Base-by-base conservation (phyloP, 2,113 vertebrate genomes). In the Haemorhous mexicanus region DNA sequence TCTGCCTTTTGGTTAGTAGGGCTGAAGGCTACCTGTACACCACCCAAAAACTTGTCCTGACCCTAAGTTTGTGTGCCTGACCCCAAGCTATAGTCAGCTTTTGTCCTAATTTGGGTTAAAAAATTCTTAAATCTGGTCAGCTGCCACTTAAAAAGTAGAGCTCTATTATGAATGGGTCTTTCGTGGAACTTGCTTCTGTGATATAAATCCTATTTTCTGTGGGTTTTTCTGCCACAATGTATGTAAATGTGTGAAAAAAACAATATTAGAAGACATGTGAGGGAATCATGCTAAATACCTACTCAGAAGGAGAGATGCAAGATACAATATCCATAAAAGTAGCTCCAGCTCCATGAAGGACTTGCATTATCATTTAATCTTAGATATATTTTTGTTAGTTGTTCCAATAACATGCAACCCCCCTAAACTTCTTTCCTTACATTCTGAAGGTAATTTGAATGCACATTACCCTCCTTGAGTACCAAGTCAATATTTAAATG, bases 11-110 rank as follows among this genome's bases (percentile, higher is more conserved):
- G 27, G 26, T n/a, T 59, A 72, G 12, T 1, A 16, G 46, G 70
- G 77, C 26, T 32, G 32, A 74, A 53, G 43, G 41, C 47, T 62
- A 46, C 64, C 14, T 58, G 9, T 7, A 21, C 23, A 44, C 2
- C 37, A 14, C 4, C 18, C 63, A 37, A 55, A 59, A 91, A 26
- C 13, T 10, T 5, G 1, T 55, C 46, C 35, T 50, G 59, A 50
- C 39, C 22, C 30, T 8, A n/a, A 56, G 4, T n/a, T 55, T 0
- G 0, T 13, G 39, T 16, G 30, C 52, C 35, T 30, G 64, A 64
- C 41, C 0, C 1, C 26, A 83, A 62, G 6, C 0, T 15, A 23
- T 26, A 27, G 46, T 13, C 46, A 50, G 28, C 3, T 84, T 64
- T 39, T 49, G 30, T 35, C 44, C 41, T 37, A 46, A 44, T 1